Base-by-base conservation (phyloP, 2,888 invertebrate genomes). In the Lithophane socia region DNA sequence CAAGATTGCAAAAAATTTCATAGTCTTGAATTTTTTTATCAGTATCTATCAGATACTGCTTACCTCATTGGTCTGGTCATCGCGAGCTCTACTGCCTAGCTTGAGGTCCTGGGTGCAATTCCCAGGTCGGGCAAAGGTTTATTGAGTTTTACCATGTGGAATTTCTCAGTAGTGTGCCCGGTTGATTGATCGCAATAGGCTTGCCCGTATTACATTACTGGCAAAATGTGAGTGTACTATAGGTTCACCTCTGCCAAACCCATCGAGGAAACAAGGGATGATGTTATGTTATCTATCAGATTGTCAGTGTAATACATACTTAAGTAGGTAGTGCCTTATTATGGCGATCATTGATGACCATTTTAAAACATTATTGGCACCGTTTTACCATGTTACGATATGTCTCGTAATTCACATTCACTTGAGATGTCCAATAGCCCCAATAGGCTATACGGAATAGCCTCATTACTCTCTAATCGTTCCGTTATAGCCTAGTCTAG, bases 381-480 rank as follows among this genome's bases (percentile, higher is more conserved):
- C n/a, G n/a, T n/a, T n/a, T n/a, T 18, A 24, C 47, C 7, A 21
- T 4, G 18, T 82, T 82, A 72, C 83, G 56, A 69, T 73, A 77
- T 44, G 9, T 16, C 13, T 9, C 42, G 61, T 29, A 65, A 24
- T 44, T 75, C 42, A 69, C 79, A 79, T 79, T 79, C 79, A 75
- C 83, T 82, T 70, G 49, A 65, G 77, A 82, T 78, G 42, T 67
- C 61, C 58, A 77, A 71, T 72, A 72, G 52, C 67, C 7, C n/a
- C 12, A 37, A 16, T 47, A 64, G 58, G 52, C 61, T 72, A 69
- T 37, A 69, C 64, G 69, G 42, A 72, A 77, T 77, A 70, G 66
- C 66, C 68, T 69, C 60, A 63, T 73, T 84, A 66, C 66, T 64
- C 66, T 71, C 37, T 75, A 75, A 75, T 75, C 65, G 84, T 21